A percentile compares a stretch with the other conserved stretches of the same genome.
These are phyloP conservation scores for Heliocidaris tuberculata DNA, from an alignment of 35 echinoderm and acorn worm genomes.

Conservation along the genomic window DNA sequence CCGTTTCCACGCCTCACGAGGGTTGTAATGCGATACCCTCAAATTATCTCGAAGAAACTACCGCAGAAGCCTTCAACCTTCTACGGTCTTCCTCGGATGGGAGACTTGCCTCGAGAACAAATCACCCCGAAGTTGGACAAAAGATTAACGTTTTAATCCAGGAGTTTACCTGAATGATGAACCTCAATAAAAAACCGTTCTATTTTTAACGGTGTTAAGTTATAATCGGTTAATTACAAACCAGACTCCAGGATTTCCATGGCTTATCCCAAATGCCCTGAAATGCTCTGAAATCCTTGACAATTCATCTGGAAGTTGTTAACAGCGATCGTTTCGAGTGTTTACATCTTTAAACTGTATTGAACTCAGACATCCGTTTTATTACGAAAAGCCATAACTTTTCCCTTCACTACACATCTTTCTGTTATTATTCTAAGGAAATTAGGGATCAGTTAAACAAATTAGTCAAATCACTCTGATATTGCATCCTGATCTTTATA, in stretches of 20 bases:
- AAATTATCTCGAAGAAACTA: background rate
- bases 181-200: background rate
- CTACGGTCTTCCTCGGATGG: background rate
- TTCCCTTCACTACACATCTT: background rate
- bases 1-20: constrained; percentile 29
- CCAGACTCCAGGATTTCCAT: background rate
- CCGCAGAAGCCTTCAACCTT: background rate
- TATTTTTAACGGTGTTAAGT: background rate
- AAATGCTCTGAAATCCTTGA: background rate
- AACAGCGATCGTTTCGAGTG: background rate
- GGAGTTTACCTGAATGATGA: background rate
- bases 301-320: background rate
- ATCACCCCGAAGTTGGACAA: background rate
- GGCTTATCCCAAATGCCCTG: background rate
- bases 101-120: background rate
- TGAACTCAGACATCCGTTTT: background rate
- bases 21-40: constrained; percentile 17
- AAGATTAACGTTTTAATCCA: constrained; percentile 5
- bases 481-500: background rate
- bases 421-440: background rate
- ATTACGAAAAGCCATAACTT: background rate
- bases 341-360: background rate
- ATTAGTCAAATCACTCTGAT: background rate
- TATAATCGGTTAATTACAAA: background rate
- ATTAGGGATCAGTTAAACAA: background rate